A percentile compares a stretch with the other conserved stretches of the same genome.
Evolutionary conservation across 2,797 vertebrate species (phyloP).

Genomic region (Enteromius viviparus): DNA sequence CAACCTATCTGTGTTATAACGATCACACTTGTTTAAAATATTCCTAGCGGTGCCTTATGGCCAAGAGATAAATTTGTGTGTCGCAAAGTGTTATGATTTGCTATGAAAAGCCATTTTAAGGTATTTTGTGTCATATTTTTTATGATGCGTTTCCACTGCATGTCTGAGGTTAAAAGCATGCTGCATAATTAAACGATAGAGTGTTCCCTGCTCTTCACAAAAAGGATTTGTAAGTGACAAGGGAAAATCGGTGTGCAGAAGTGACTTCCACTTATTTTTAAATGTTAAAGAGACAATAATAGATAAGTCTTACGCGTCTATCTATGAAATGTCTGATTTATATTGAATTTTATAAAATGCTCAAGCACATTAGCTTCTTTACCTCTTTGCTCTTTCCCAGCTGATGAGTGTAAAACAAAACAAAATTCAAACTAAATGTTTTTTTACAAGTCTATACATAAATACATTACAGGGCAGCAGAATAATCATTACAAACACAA

Average conservation of each 20-base stretch:
- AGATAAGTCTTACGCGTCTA: neutral
- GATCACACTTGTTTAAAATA: neutral
- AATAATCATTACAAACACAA: neutral
- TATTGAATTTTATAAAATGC: neutral
- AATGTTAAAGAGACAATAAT: neutral
- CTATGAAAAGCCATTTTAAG: constrained; percentile 1
- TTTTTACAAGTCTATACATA: constrained; percentile 18
- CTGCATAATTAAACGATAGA: constrained; percentile 42
- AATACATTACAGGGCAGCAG: neutral
- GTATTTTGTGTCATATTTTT: constrained; percentile 3
- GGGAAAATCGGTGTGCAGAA: neutral
- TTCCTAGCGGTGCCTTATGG: neutral
- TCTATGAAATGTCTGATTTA: neutral
- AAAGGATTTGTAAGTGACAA: constrained; percentile 18
- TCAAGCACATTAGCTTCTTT: neutral
- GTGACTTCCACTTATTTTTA: neutral
- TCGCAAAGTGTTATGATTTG: neutral
- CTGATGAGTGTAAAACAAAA: neutral
- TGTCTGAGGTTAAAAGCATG: constrained; percentile 27
- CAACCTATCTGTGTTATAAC: neutral
- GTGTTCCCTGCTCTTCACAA: constrained; percentile 4
- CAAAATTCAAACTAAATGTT: neutral
- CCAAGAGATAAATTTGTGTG: neutral
- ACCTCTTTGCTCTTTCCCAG: neutral
- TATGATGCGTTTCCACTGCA: constrained; percentile 2